Evolutionary conservation across 1,140 invertebrate species (phyloP).

Genomic region (Hesperophylax magnus): DNA sequence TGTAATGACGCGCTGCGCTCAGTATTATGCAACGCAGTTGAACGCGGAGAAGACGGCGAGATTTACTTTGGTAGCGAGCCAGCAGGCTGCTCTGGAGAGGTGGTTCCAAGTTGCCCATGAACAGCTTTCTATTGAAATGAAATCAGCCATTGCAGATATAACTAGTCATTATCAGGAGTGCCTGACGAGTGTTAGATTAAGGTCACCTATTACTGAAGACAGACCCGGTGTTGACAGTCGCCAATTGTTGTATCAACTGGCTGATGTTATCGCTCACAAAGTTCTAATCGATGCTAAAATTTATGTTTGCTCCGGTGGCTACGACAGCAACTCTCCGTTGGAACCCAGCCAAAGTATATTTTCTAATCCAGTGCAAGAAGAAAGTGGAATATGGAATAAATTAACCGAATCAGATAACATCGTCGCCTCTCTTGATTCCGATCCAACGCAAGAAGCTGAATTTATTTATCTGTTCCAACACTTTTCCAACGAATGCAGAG

Average conservation of each 20-base stretch:
- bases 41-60: slow-evolving; percentile 66
- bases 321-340: slow-evolving; percentile 33
- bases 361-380: slow-evolving; percentile 49
- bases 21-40: slow-evolving; percentile 74
- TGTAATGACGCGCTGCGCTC: slow-evolving; percentile 77
- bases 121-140: slow-evolving; percentile 78
- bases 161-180: slow-evolving; percentile 76
- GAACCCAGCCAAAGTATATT: slow-evolving; percentile 48
- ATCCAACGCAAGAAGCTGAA: slow-evolving; percentile 71
- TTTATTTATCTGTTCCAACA: slow-evolving; percentile 76
- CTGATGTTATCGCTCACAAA: slow-evolving; percentile 83
- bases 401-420: slow-evolving; percentile 60
- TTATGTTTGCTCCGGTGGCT: slow-evolving; percentile 53
- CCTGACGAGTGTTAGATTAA: slow-evolving; percentile 63
- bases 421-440: slow-evolving; percentile 66
- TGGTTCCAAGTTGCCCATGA: slow-evolving; percentile 80
- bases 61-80: slow-evolving; percentile 74
- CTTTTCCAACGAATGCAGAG: slow-evolving; percentile 73
- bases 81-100: slow-evolving; percentile 76
- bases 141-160: slow-evolving; percentile 76
- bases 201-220: slow-evolving; percentile 66
- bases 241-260: slow-evolving; percentile 77
- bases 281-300: slow-evolving; percentile 78
- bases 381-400: slow-evolving; percentile 53
- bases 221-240: slow-evolving; percentile 67